These are phyloP conservation scores for Zenarchopterus dispar DNA, from an alignment of 2,797 vertebrate genomes.

Conservation along the genomic window DNA sequence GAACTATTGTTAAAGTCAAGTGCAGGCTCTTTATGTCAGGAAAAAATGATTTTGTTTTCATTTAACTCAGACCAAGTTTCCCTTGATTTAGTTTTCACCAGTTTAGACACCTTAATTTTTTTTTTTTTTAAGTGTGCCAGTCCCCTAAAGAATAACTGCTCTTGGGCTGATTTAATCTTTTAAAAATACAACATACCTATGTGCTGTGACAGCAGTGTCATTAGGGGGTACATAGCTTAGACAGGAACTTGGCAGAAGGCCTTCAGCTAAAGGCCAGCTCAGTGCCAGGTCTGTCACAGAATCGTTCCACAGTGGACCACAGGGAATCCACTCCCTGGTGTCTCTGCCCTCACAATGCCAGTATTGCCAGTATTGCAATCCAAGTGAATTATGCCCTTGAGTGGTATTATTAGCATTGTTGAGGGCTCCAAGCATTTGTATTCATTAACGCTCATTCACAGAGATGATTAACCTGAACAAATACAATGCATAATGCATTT, in stretches of 20 bases:
- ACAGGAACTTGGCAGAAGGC: constrained; percentile 60
- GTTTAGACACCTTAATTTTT: neutral
- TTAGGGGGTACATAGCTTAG: constrained; percentile 34
- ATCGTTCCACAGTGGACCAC: constrained; percentile 45
- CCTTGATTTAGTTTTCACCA: constrained; percentile 24
- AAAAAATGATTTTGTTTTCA: constrained; percentile 11
- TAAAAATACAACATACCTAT: constrained; percentile 20
- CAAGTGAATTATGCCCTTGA: constrained; percentile 72
- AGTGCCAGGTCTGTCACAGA: constrained; percentile 57
- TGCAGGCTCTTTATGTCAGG: constrained; percentile 12
- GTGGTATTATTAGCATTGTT: constrained; percentile 70
- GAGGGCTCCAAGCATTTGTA: constrained; percentile 70
- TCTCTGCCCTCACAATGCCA: constrained; percentile 62
- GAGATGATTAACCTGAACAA: constrained; percentile 52
- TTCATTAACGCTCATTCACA: constrained; percentile 64
- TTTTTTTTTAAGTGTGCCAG: neutral
- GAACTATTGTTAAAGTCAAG: constrained; percentile 50
- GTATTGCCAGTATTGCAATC: constrained; percentile 68
- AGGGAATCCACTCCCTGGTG: constrained; percentile 54
- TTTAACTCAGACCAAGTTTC: constrained; percentile 7
- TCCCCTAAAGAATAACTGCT: neutral
- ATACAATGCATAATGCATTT: constrained; percentile 33
- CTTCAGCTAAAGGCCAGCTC: constrained; percentile 46
- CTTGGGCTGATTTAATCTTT: constrained; percentile 18
- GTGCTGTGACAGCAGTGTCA: constrained; percentile 43